Evolutionary conservation across 2,797 vertebrate species (phyloP), one percentile per base, ranked within the genome.

Genomic region (Ficedula albicollis): DNA sequence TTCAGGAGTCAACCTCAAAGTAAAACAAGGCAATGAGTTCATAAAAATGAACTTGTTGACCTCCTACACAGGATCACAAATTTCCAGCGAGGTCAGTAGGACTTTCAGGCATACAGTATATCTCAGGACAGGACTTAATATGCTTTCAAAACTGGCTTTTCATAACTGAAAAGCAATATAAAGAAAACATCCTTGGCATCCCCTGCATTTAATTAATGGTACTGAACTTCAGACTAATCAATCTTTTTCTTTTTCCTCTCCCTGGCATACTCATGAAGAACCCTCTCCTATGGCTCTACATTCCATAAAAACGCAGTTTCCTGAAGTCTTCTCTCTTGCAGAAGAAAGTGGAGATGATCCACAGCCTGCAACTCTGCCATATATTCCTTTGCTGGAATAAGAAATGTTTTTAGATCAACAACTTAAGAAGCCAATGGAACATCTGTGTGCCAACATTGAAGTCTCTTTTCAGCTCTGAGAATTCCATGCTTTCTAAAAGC

Each of bases 321-420:
- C 60, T 48, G 20, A 74, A 90, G 43, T 51, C 15, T 66, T 43
- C 15, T 23, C 5, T 79, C 51, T 73, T 86, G 67, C 38, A 81
- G 70, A 14, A 82, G 55, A 80, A 75, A 84, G 25, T 41, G 16
- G 36, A 86, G 80, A 79, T 63, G 52, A 60, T 87, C 79, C 73
- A 88, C 32, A 76, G n/a, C 12, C 66, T 77, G n/a, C 69, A 93
- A 49, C 34, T 85, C 60, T 78, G 60, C 54, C 38, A 38, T 91
- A 72, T 63, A 80, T 51, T 83, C 38, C 62, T 87, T 83, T 48
- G 67, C 43, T 83, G 69, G 58, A 89, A 80, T 44, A 92, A 89
- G 59, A 84, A 89, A 87, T 58, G 17, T 68, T 95, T 96, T 94
- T 74, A 95, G 74, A 93, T 86, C 88, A 93, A 95, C 82, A 94